A percentile compares a stretch with the other conserved stretches of the same genome.
These are phyloP conservation scores for Verasper variegatus DNA, from an alignment of 2,113 vertebrate genomes.

Conservation along the genomic window DNA sequence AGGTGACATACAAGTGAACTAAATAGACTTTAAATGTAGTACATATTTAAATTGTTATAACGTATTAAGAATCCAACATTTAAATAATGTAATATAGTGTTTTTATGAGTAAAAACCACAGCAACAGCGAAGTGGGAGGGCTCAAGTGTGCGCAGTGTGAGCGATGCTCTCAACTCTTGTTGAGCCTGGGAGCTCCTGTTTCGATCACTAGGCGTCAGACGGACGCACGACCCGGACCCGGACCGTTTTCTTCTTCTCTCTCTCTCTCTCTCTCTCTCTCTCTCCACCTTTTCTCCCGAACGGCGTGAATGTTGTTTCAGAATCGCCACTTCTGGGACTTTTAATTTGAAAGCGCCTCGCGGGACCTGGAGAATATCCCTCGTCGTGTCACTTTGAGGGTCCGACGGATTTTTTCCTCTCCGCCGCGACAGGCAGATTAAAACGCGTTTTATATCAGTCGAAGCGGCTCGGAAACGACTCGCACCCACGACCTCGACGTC, in stretches of 20 bases:
- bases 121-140: constrained; percentile 60
- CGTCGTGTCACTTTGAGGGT: constrained; percentile 65
- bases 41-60: too few relatives aligned
- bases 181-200: constrained; percentile 81
- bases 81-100: too few relatives aligned
- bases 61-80: too few relatives aligned
- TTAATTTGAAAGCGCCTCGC: constrained; percentile 54
- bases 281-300: constrained; percentile 45
- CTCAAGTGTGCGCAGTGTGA: constrained; percentile 3
- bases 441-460: constrained; percentile 26
- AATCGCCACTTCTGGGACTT: constrained; percentile 12
- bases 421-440: constrained; percentile 21
- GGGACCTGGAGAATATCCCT: constrained; percentile 26
- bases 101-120: too few relatives aligned
- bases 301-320: constrained; percentile 47
- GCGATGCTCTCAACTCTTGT: constrained; percentile 29
- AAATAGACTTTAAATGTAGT: too few relatives aligned
- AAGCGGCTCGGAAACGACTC: constrained; percentile 8
- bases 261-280: background rate
- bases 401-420: constrained; percentile 53
- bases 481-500: constrained; percentile 39
- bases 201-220: constrained; percentile 86
- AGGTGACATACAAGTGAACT: too few relatives aligned
- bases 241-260: constrained; percentile 24
- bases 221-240: constrained; percentile 69